Evolutionary conservation across 2,113 vertebrate species (phyloP), one percentile per base, ranked within the genome.

Genomic region (Pseudopodoces humilis): DNA sequence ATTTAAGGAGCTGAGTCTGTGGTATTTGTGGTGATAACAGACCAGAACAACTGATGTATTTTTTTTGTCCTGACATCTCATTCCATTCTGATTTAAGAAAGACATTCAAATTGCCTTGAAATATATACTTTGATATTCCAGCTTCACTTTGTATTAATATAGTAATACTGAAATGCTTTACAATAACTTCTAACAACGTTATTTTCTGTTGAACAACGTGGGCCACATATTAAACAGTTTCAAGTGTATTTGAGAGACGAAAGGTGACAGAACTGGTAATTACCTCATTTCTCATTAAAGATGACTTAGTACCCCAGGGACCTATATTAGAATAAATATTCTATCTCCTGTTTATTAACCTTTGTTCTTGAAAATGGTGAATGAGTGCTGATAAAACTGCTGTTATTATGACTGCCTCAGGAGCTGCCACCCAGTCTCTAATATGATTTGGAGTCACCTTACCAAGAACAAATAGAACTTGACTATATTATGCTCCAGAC

Each of bases 281-380:
- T 94, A 95, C 90, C 90, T 97, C 92, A 90, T 96, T 96, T 96
- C 90, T 97, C 94, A 97, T 96, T 93, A 96, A 93, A 75, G 77
- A 92, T 75, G 83, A 92, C 86, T 96, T 90, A 90, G 53, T 58
- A 88, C 94, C 70, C 65, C 21, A 39, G 90, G 88, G 95, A 90
- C 33, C 19, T 58, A 35, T 56, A 90, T 93, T 71, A 81, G 92
- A 95, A 95, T 94, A 93, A 92, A 92, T 94, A 94, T 92, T 93
- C 88, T 86, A 85, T 91, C 88, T 88, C 80, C 79, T 96, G 88
- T 96, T 90, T 96, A 96, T 88, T 95, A 93, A 96, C 91, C 84
- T 96, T 81, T 94, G 90, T 86, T 94, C 94, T 75, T 96, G 83
- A 80, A 95, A 93, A 90, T 84, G 63, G 88, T 83, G 86, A 93